Evolutionary conservation across 2,797 vertebrate genomes (phyloP), one percentile per base, ranked within the genome.

Genomic region (Varecia variegata): DNA sequence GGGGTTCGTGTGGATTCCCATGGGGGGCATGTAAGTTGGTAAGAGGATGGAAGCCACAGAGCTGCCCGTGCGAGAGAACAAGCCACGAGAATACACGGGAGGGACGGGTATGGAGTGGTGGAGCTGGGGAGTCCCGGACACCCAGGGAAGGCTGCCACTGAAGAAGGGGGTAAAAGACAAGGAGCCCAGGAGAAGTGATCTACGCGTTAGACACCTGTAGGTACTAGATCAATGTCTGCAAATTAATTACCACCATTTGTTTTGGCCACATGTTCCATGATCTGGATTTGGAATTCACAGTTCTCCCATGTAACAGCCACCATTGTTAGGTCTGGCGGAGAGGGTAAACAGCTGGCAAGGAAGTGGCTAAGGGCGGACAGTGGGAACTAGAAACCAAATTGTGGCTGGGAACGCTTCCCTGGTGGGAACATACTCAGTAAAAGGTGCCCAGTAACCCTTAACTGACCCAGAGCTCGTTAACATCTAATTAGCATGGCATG

Each of bases 11-110:
- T 1, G 3, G n/a, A 62, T 52, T 67, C 40, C 71, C 21, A 56
- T 1, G 47, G 77, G 7, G 7, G 43, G 0, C 0, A 8, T 3
- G 17, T 12, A 47, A 3, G 3, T 70, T 45, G 38, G 2, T 40
- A 62, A 70, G 43, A 40, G 21, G 12, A 17, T 20, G 73, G 65
- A 87, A 43, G 40, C 21, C 30, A 5, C 15, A 25, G 23, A 21
- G 58, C 4, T 25, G 9, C 43, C 3, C 17, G 18, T 32, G 7
- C 52, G 40, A 77, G 67, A 45, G 12, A 71, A n/a, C 7, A 65
- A 81, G 30, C 7, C 5, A 11, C 47, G 32, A 62, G 35, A 77
- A n/a, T 50, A 25, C 7, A 17, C 67, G 15, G 70, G 32, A 25
- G 20, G 71, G 18, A 40, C 0, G 30, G 6, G 7, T 50, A 3